phyloP scores from a whole-genome alignment of 2,797 vertebrate genomes.

The Diplodus sargus region DNA sequence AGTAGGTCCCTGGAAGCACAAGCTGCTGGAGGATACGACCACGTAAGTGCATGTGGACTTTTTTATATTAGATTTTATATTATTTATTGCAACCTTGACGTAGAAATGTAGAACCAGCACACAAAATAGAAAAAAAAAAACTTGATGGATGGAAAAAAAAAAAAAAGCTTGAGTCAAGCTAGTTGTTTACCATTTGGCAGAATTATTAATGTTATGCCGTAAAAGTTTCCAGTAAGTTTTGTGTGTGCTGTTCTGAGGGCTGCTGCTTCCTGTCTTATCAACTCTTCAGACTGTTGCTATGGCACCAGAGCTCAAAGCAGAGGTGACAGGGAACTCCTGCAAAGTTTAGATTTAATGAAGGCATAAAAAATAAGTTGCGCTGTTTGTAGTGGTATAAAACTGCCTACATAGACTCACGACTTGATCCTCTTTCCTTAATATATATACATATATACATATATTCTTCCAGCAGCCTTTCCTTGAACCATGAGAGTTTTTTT shows the following conservation, averaged over 20 bases:
- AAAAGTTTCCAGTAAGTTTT: constrained; percentile 12
- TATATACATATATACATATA: too few species aligned
- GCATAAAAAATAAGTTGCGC: not conserved
- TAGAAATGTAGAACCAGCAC: not conserved
- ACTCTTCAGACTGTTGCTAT: constrained; percentile 18
- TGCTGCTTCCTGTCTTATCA: constrained; percentile 30
- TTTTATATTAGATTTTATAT: not conserved
- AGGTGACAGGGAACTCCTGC: constrained; percentile 16
- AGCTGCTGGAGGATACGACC: constrained; percentile 7
- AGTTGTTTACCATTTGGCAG: not conserved
- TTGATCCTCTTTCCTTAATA: constrained; percentile 7
- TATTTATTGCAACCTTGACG: constrained; percentile 18
- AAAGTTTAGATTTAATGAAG: constrained; percentile 49
- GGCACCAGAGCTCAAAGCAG: constrained; percentile 15
- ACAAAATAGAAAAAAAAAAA: constrained; percentile 1
- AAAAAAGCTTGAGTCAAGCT: not conserved
- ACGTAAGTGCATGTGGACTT: not conserved
- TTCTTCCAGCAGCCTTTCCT: constrained; percentile 7
- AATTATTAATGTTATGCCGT: not conserved
- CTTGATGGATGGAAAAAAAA: not conserved
- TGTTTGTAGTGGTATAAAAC: constrained; percentile 34
- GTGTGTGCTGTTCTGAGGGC: constrained; percentile 31
- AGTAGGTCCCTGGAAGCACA: not conserved
- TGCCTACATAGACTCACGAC: constrained; percentile 4
- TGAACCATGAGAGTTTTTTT: not conserved